A percentile compares a stretch with the other conserved stretches of the same genome.
phyloP scores from a whole-genome alignment of 2,113 vertebrate genomes.

The Mus musculus region DNA sequence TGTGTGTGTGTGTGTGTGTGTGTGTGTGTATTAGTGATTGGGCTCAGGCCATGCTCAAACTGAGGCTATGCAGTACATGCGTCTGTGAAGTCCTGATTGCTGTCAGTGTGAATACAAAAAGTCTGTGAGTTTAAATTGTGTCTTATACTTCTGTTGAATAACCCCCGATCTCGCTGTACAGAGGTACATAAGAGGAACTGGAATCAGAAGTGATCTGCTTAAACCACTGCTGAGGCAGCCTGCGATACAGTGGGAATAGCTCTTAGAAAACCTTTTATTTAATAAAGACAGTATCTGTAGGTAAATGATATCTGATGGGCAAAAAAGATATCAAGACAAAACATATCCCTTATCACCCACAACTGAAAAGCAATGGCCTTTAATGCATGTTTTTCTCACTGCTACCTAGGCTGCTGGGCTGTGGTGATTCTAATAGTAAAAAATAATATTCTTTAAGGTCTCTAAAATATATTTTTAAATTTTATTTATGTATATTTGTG shows the following conservation, averaged over 20 bases:
- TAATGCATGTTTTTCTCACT: background rate
- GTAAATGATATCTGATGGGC: too few relatives aligned
- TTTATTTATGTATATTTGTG: background rate
- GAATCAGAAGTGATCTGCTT: background rate
- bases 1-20: background rate
- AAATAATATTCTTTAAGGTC: background rate
- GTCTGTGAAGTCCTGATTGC: background rate
- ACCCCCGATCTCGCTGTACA: background rate
- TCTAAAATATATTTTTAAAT: background rate
- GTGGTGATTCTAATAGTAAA: constrained; percentile 5
- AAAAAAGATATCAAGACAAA: background rate
- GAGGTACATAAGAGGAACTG: background rate
- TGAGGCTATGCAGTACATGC: background rate
- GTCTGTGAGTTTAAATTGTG: background rate
- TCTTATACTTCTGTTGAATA: background rate
- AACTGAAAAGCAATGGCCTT: background rate
- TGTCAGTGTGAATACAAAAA: background rate
- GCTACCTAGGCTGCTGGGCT: background rate
- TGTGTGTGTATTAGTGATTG: background rate
- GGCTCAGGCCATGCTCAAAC: background rate
- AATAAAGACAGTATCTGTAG: background rate
- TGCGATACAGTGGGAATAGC: background rate
- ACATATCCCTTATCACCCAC: background rate
- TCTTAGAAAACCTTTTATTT: constrained; percentile 18
- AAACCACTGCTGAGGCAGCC: background rate